A percentile compares a stretch with the other conserved stretches of the same genome.
These are phyloP conservation scores for Lasioglossum vierecki DNA, from an alignment of 2,888 invertebrate species.

Conservation along the genomic window DNA sequence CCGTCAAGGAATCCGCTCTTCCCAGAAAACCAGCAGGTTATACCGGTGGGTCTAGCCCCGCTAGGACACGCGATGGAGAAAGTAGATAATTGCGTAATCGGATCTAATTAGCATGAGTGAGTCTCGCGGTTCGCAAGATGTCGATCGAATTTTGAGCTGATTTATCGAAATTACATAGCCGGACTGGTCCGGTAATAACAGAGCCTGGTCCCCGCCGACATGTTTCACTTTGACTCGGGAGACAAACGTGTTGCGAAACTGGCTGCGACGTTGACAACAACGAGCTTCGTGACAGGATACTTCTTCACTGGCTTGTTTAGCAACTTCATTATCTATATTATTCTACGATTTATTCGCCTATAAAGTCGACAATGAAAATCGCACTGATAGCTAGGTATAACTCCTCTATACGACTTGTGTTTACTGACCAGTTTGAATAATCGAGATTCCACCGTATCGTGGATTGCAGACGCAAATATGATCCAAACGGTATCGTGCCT, in stretches of 20 bases:
- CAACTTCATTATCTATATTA: not conserved
- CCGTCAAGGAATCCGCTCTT: slow-evolving; percentile 41
- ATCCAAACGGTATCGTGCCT: not conserved
- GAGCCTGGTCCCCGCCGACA: not conserved
- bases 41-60: slow-evolving; percentile 30
- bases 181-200: not conserved
- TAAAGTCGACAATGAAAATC: not conserved
- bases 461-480: not conserved
- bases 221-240: not conserved
- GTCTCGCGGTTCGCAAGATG: slow-evolving; percentile 21
- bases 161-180: slow-evolving; percentile 33
- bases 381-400: not conserved
- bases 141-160: slow-evolving; percentile 30
- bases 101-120: slow-evolving; percentile 74
- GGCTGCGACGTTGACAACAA: not conserved
- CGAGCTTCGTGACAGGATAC: not conserved
- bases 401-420: too few species aligned
- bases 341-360: not conserved
- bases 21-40: slow-evolving; percentile 26
- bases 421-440: not conserved
- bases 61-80: slow-evolving; percentile 74
- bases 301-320: not conserved
- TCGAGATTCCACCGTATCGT: not conserved
- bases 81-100: slow-evolving; percentile 76
- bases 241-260: not conserved